Percentiles rank a stretch among this genome's conserved stretches.
Conservation (phyloP, 2,888 invertebrate species). For the Limnephilus rhombicus region DNA sequence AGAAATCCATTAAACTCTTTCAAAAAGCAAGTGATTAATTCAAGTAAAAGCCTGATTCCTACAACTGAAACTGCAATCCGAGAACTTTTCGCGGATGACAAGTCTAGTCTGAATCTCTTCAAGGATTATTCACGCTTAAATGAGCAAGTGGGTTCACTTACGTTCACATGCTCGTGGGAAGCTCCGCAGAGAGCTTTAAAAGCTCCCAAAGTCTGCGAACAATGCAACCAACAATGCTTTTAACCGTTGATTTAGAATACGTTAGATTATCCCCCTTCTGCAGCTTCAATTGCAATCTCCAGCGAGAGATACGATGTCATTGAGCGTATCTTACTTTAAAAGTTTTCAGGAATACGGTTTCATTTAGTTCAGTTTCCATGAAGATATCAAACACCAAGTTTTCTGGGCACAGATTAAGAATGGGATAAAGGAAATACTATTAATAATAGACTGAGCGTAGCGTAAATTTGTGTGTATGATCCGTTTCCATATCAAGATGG, state of each 20-base stretch:
- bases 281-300: neutral
- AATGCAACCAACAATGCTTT: no score
- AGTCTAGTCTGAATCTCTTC: slow-evolving; percentile 12
- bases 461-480: no score
- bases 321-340: neutral
- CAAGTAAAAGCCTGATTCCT: neutral
- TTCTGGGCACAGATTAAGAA: neutral
- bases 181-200: slow-evolving; percentile 41
- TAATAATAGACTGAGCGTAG: no score
- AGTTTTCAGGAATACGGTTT: neutral
- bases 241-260: neutral
- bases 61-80: neutral
- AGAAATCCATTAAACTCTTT: neutral
- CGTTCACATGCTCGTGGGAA: slow-evolving; percentile 40
- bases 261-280: neutral
- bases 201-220: slow-evolving; percentile 27
- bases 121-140: slow-evolving; percentile 41
- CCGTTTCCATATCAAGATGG: no score
- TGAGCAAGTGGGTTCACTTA: slow-evolving; percentile 42
- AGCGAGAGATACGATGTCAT: neutral
- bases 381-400: neutral
- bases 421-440: neutral
- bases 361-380: neutral
- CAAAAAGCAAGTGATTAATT: neutral
- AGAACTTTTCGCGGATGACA: neutral